Evolutionary conservation across 2,888 invertebrate species (phyloP), one percentile per base, ranked within the genome.

Genomic region (Creontiades dilutus): DNA sequence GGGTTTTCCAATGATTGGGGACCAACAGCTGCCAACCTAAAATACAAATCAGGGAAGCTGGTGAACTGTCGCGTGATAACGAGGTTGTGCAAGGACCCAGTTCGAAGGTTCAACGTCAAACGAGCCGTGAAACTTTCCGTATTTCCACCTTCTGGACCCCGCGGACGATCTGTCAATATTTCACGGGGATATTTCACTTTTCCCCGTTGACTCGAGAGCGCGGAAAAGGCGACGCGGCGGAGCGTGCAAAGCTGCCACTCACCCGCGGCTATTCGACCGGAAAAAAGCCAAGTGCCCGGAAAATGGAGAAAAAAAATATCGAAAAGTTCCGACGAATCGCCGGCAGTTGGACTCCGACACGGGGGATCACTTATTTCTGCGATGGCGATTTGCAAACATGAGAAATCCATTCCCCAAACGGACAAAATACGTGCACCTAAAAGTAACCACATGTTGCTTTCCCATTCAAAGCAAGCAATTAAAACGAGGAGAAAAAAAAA

Each of bases 111-210:
- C 16, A 16, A 52, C 52, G 52, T 13, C 14, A 13, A 52, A 52
- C 52, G 52, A 52, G 52, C 52, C 52, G 52, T 52, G 52, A 52
- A 52, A 52, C 52, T 2, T 48, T 16, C 52, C 52, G 52, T 52
- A 52, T 52, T 52, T 52, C 11, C 52, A 13, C 52, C 52, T 13
- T 7, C 19, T 13, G 68, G 27, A 11, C 11, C 23, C 68, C 19
- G 23, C 23, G 0, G 23, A 3, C 68, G 68, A 68, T 68, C 68
- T 68, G 68, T 19, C 68, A 68, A 68, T 68, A 68, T 68, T 68
- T 68, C 68, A 68, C 23, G 68, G 68, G 5, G 68, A 68, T 68
- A 68, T 23, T 23, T 68, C 23, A 12, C 68, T 5, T 19, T 23
- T 37, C 23, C 19, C 68, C 23, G 68, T 68, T 19, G 23, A 19